phyloP scores from a whole-genome alignment of 2,113 vertebrate species.

The Lathamus discolor region DNA sequence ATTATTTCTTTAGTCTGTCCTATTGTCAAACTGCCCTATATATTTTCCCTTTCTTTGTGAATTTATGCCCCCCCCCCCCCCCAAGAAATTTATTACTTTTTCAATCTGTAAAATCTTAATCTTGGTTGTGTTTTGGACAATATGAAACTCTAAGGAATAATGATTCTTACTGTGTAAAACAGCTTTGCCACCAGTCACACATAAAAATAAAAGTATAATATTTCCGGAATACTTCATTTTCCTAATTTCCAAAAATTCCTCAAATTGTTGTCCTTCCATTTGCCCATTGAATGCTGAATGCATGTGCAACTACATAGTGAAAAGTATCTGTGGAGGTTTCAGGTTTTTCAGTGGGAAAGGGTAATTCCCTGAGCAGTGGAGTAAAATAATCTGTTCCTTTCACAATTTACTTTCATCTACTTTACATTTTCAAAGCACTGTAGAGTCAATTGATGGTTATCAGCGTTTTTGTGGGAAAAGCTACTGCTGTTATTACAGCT shows the following conservation, averaged over 20 bases:
- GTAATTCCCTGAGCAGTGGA: not conserved
- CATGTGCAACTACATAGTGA: not conserved
- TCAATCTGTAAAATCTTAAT: not conserved
- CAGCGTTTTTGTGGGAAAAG: not conserved
- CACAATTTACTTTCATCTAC: not conserved
- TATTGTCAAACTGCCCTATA: not conserved
- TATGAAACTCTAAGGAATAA: not conserved
- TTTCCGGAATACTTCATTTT: not conserved
- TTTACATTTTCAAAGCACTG: not conserved
- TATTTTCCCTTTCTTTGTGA: not conserved
- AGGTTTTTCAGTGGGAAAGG: not conserved
- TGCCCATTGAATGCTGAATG: not conserved
- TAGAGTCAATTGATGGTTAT: not conserved
- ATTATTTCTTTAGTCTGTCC: not conserved
- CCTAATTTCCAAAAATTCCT: not conserved
- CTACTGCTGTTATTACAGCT: not conserved
- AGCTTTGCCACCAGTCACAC: not conserved
- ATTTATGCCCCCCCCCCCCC: not conserved
- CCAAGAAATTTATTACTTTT: not conserved
- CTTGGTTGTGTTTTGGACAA: not conserved
- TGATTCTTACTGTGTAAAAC: not conserved
- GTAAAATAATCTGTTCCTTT: not conserved
- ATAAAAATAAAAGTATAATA: not conserved
- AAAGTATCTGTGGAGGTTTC: not conserved
- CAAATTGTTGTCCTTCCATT: not conserved